Conservation (phyloP, 2,888 invertebrate species). For the Calameuta idolon region DNA sequence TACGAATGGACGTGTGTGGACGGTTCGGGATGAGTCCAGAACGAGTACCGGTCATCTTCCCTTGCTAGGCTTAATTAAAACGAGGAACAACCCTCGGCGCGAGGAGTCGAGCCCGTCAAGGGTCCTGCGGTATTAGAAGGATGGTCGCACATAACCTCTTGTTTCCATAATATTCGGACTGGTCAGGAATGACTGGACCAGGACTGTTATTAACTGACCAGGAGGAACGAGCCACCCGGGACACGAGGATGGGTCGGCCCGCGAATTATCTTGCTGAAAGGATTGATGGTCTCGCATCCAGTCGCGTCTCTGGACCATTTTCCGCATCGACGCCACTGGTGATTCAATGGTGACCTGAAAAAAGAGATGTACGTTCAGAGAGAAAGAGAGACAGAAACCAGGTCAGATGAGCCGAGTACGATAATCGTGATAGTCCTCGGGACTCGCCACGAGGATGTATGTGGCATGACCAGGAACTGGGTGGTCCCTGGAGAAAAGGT, state of each 20-base stretch:
- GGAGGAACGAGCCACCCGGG: constrained; percentile 65
- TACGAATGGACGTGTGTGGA: constrained; percentile 2
- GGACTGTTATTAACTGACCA: constrained; percentile 61
- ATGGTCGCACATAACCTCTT: constrained; percentile 5
- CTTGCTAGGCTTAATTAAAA: constrained; percentile 60
- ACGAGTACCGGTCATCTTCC: constrained; percentile 35
- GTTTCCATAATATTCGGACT: constrained; percentile 2
- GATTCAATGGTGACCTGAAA: not conserved
- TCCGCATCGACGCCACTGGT: not conserved
- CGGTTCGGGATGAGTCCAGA: constrained; percentile 9
- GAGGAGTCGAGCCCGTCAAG: constrained; percentile 18
- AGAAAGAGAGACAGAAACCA: not conserved
- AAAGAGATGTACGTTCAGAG: not conserved
- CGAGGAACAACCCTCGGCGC: constrained; percentile 57
- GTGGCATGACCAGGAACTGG: not conserved
- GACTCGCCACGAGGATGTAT: not conserved
- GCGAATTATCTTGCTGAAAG: constrained; percentile 40
- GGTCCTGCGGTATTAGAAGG: not conserved
- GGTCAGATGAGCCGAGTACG: not conserved
- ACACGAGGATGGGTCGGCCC: constrained; percentile 31
- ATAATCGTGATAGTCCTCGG: not conserved
- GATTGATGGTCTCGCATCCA: constrained; percentile 39
- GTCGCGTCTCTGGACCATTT: not conserved
- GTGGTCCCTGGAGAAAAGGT: not conserved
- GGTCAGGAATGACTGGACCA: constrained; percentile 25